Evolutionary conservation across 2,888 invertebrate genomes (phyloP).

Genomic region (Norana najaformis): DNA sequence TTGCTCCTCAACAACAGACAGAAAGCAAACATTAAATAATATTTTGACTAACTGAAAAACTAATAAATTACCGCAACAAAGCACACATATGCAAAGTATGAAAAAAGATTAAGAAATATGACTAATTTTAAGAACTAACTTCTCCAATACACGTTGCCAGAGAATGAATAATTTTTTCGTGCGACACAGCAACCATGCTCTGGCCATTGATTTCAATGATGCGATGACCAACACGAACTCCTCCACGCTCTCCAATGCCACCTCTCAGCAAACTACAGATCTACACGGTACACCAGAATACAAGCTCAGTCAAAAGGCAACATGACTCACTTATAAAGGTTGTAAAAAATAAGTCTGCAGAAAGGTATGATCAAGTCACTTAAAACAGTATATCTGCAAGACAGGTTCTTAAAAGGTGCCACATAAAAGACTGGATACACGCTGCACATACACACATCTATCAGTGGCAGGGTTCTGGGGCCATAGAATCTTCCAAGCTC

Average conservation of each 20-base stretch:
- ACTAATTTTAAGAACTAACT: constrained; percentile 67
- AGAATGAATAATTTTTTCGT: constrained; percentile 97
- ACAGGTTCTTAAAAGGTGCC: too few relatives aligned
- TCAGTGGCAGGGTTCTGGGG: too few relatives aligned
- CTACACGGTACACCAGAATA: constrained; percentile 65
- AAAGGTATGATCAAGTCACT: too few relatives aligned
- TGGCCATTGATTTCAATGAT: constrained; percentile 23
- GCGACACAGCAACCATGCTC: constrained; percentile 84
- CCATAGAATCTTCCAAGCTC: too few relatives aligned
- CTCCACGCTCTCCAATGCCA: constrained; percentile 97
- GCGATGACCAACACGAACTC: constrained; percentile 95
- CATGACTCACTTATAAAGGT: too few relatives aligned
- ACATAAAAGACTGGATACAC: too few relatives aligned
- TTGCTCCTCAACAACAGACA: neutral
- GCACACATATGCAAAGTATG: neutral
- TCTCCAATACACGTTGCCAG: constrained; percentile 98
- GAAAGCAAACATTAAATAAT: neutral
- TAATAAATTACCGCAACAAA: neutral
- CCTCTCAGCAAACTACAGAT: constrained; percentile 96
- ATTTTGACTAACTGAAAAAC: neutral
- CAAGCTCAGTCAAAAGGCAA: too few relatives aligned
- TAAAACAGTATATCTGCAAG: too few relatives aligned
- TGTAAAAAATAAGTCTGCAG: too few relatives aligned
- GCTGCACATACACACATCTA: too few relatives aligned
- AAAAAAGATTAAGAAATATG: neutral